Conservation (phyloP, 2,113 vertebrate genomes). For the mouse (Mus musculus) region DNA sequence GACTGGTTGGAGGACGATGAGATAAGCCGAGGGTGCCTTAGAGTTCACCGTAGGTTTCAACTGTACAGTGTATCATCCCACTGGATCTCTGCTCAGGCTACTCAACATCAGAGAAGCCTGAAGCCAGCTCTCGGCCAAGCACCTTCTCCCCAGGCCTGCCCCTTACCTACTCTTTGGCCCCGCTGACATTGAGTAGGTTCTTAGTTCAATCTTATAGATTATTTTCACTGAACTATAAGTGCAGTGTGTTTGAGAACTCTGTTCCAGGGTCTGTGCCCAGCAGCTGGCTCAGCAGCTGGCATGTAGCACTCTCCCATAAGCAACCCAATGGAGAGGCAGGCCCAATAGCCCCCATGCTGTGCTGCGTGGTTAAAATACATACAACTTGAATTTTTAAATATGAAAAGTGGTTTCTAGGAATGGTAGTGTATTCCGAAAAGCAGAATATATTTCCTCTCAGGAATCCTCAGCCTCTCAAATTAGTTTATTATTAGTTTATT, state of each 20-base stretch:
- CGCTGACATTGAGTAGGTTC: background rate
- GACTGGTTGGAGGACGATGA: background rate
- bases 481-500: conserved; percentile 36
- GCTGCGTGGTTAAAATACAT: background rate
- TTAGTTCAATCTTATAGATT: conserved; percentile 12
- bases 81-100: conserved; percentile 23
- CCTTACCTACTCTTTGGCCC: background rate
- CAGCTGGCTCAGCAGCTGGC: background rate
- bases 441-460: conserved; percentile 40
- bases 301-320: background rate
- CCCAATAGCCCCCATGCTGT: background rate
- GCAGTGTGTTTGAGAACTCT: conserved; percentile 9
- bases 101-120: background rate
- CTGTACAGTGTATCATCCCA: background rate
- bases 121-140: background rate
- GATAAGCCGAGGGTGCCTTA: background rate
- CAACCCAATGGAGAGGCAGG: background rate
- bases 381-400: conserved; percentile 56
- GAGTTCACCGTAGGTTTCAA: conserved; percentile 46
- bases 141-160: background rate
- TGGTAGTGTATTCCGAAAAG: conserved; percentile 13
- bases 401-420: conserved; percentile 44
- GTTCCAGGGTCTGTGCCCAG: background rate
- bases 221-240: conserved; percentile 39
- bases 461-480: conserved; percentile 26